Conservation (phyloP, 2,888 invertebrate genomes). For the Coelogynopora nodosa region DNA sequence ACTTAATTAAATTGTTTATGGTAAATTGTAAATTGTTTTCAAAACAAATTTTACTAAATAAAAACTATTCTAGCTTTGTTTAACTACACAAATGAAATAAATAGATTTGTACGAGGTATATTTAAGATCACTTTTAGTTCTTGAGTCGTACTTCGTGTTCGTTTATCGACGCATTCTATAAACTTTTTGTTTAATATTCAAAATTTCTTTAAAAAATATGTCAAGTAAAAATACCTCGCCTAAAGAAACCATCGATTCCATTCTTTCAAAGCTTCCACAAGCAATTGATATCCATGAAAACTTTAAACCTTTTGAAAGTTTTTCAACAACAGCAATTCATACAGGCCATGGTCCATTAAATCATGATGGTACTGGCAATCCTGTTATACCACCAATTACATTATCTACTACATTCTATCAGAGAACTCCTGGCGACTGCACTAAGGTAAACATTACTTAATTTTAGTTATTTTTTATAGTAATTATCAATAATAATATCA, state of each 20-base stretch:
- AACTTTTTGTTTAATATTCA: too few relatives aligned
- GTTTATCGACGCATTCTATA: too few relatives aligned
- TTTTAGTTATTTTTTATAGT: too few relatives aligned
- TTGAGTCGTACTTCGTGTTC: too few relatives aligned
- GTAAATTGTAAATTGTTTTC: too few relatives aligned
- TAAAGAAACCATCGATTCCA: neutral
- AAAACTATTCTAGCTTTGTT: too few relatives aligned
- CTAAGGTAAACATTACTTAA: neutral
- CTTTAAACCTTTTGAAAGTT: slow-evolving; percentile 43
- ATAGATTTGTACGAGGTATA: too few relatives aligned
- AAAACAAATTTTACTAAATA: too few relatives aligned
- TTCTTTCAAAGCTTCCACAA: neutral
- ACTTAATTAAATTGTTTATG: too few relatives aligned
- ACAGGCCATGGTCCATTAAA: slow-evolving; percentile 37
- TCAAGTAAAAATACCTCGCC: neutral
- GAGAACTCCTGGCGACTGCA: slow-evolving; percentile 69
- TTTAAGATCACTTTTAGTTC: too few relatives aligned
- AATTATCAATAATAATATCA: too few relatives aligned
- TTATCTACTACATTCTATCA: slow-evolving; percentile 89
- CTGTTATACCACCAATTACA: slow-evolving; percentile 84
- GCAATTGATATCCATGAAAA: neutral
- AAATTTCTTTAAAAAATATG: neutral
- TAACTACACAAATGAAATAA: too few relatives aligned
- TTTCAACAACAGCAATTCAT: slow-evolving; percentile 43
- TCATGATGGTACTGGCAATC: slow-evolving; percentile 38